Evolutionary conservation across 1,140 invertebrate species (phyloP).

Genomic region (Ylistrum balloti): DNA sequence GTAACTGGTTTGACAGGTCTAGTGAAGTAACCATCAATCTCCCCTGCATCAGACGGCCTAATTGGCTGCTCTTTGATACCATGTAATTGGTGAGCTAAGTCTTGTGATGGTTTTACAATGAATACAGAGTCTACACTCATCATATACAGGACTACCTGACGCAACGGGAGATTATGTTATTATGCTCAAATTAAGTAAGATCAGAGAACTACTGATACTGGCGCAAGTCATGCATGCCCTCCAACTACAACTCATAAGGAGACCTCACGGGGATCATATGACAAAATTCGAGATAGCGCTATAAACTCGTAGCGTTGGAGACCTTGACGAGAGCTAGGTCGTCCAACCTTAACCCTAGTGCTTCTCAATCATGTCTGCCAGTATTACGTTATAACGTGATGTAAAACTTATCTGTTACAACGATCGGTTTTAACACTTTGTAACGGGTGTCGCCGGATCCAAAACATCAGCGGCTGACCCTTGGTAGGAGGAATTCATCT

Average conservation of each 20-base stretch:
- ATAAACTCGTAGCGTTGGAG: not conserved
- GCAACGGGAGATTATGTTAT: not conserved
- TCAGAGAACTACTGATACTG: slow-evolving; percentile 11
- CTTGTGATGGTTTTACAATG: not conserved
- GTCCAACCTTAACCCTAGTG: slow-evolving; percentile 1
- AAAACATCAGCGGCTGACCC: not conserved
- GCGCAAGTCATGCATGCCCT: not conserved
- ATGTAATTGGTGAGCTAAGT: slow-evolving; percentile 19
- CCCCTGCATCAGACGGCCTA: not conserved
- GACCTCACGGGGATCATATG: slow-evolving; percentile 11
- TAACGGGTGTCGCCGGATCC: not conserved
- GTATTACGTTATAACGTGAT: not conserved
- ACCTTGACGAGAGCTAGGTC: slow-evolving; percentile 30
- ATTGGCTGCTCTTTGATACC: not conserved
- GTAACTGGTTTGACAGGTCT: not conserved
- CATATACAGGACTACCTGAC: slow-evolving; percentile 14
- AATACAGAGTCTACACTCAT: not conserved
- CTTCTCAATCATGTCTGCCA: slow-evolving; percentile 26
- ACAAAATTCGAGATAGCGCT: slow-evolving; percentile 19
- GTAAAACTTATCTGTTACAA: not conserved
- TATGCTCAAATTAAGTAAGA: slow-evolving; percentile 9
- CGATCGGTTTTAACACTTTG: not conserved
- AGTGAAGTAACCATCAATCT: not conserved
- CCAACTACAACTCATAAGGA: slow-evolving; percentile 22
- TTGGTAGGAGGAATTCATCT: not conserved